phyloP scores from a whole-genome alignment of 2,888 invertebrate species.

The Macrosiphum euphorbiae region DNA sequence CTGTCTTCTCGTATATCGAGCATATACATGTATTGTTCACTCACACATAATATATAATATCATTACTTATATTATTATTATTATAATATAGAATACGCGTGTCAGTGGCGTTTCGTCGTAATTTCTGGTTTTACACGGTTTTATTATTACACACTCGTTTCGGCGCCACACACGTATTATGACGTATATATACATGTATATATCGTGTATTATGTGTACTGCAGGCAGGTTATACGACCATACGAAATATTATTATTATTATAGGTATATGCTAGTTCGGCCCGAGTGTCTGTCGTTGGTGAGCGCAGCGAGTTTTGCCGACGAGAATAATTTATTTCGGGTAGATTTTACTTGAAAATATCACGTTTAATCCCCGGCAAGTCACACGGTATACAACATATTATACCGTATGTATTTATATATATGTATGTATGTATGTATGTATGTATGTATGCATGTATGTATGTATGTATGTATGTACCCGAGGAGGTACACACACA shows the following conservation, averaged over 20 bases:
- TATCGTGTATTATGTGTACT: neutral
- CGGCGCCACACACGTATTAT: neutral
- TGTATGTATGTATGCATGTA: neutral
- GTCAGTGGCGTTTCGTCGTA: constrained; percentile 51
- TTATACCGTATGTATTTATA: neutral
- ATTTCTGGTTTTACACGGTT: constrained; percentile 58
- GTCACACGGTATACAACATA: neutral
- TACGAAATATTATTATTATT: neutral
- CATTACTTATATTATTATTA: neutral
- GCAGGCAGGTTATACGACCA: neutral
- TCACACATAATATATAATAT: neutral
- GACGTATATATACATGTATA: neutral
- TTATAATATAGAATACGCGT: neutral
- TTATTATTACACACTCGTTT: constrained; percentile 33
- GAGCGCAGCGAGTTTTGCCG: neutral
- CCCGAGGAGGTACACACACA: neutral
- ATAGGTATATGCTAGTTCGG: neutral
- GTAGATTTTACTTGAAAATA: constrained; percentile 52
- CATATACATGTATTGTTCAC: neutral
- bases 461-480: neutral
- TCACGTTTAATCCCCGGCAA: constrained; percentile 57
- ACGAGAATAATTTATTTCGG: constrained; percentile 61
- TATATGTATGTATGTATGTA: neutral
- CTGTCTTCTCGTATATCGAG: neutral
- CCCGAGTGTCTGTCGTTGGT: neutral